Base-by-base conservation (phyloP, 2,888 invertebrate species). In the Calameuta filiformis region DNA sequence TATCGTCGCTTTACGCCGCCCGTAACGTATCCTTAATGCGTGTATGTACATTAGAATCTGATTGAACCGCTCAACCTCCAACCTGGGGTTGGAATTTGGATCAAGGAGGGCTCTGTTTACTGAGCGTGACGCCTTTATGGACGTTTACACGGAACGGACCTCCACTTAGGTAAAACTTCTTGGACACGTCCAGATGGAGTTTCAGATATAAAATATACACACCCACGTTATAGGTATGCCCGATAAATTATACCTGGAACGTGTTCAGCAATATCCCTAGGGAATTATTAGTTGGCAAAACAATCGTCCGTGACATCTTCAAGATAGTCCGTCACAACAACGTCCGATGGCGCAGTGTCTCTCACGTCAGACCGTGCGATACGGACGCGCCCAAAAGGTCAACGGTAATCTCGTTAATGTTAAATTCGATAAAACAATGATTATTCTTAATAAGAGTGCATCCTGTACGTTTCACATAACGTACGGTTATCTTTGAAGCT, bases 61-160 rank as follows among this genome's bases (percentile, higher is more conserved):
- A 85, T 86, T 81, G 85, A 85, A 84, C 83, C 85, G 83, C 84
- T 84, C 87, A 86, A 87, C 89, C 88, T 88, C 86, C 88, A 87
- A 88, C 88, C 89, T 75, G 80, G 81, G 86, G 82, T 83, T 86
- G 89, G 89, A 89, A 89, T 89, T 89, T 89, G 87, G 89, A 89
- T 88, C 89, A 89, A 88, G 89, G 89, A 89, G 87, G 87, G 87
- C 84, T 85, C 85, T 85, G 86, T 82, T 83, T 84, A 83, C 83
- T 80, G 81, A 86, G 85, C 87, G 86, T 86, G 85, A 86, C 87
- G 87, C 80, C 83, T 85, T 86, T 86, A 86, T 86, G 86, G 86
- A 80, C 56, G 56, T 56, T 56, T 56, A 56, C 56, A 56, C 56
- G 56, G 56, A 56, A 56, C 56, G 56, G 23, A 56, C 56, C 56